These are phyloP conservation scores for Serilophus lunatus DNA, from an alignment of 2,113 vertebrate species.

Conservation along the genomic window DNA sequence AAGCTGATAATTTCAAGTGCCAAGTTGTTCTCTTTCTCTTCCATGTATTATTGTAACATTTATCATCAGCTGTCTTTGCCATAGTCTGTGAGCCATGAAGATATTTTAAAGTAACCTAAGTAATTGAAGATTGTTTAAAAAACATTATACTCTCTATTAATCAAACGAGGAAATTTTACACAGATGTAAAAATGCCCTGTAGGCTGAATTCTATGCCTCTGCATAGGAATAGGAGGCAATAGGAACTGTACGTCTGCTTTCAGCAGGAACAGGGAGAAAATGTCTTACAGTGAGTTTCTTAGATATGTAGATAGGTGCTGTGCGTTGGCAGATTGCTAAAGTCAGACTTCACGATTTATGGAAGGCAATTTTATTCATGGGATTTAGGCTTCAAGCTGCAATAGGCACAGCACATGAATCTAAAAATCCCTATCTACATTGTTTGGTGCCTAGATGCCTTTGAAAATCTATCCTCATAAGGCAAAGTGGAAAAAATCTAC, in stretches of 20 bases:
- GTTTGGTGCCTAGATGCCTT: not conserved
- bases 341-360: not conserved
- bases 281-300: not conserved
- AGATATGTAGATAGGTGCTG: not conserved
- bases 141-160: not conserved
- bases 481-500: not conserved
- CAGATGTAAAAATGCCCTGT: not conserved
- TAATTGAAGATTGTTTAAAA: not conserved
- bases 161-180: not conserved
- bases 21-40: not conserved
- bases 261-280: not conserved
- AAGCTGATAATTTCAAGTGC: not conserved
- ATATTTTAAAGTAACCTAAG: not conserved
- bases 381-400: constrained; percentile 5
- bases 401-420: not conserved
- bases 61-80: not conserved
- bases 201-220: not conserved
- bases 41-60: not conserved
- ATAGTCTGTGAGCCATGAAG: not conserved
- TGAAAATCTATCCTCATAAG: not conserved
- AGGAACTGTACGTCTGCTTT: not conserved
- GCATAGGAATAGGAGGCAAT: not conserved
- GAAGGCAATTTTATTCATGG: not conserved
- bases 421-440: constrained; percentile 13
- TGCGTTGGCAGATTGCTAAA: not conserved